Percentiles rank a stretch among this genome's conserved stretches.
phyloP scores from a whole-genome alignment of 2,113 vertebrate species.

The Epinephelus fuscoguttatus region DNA sequence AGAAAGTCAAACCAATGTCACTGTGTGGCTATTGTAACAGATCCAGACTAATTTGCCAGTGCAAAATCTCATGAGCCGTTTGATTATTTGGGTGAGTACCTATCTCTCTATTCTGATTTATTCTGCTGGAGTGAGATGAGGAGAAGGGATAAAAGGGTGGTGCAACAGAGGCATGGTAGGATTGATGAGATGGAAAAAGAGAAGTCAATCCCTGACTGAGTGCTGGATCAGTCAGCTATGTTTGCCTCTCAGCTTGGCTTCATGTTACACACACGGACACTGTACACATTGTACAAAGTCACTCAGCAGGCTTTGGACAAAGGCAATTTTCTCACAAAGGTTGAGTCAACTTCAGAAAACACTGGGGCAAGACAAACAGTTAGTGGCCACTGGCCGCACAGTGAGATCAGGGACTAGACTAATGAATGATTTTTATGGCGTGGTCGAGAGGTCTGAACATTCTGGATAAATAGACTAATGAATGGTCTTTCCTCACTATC shows the following conservation, averaged over 20 bases:
- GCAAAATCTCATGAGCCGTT: constrained; percentile 36
- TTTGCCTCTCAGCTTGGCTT: constrained; percentile 46
- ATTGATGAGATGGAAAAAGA: constrained; percentile 48
- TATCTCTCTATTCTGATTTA: constrained; percentile 32
- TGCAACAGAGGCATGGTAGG: constrained; percentile 28
- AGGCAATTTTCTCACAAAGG: constrained; percentile 15
- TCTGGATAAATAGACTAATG: neutral
- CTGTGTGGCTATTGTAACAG: constrained; percentile 11
- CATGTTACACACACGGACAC: constrained; percentile 11
- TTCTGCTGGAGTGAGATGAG: constrained; percentile 36
- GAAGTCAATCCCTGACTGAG: constrained; percentile 40
- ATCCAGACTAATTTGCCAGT: constrained; percentile 23
- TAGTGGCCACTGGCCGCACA: neutral
- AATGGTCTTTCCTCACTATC: neutral
- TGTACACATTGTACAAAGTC: constrained; percentile 32
- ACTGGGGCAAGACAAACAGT: neutral
- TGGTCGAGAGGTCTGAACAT: neutral
- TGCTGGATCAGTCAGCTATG: constrained; percentile 37
- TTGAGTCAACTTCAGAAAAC: constrained; percentile 13
- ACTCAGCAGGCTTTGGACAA: constrained; percentile 13
- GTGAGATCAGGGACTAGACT: constrained; percentile 2
- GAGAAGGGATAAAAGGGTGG: constrained; percentile 36
- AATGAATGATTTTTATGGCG: neutral
- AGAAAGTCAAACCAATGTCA: constrained; percentile 61
- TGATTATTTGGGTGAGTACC: constrained; percentile 52